Evolutionary conservation across 2,113 vertebrate genomes (phyloP).

Genomic region (Corythornis cristatus): DNA sequence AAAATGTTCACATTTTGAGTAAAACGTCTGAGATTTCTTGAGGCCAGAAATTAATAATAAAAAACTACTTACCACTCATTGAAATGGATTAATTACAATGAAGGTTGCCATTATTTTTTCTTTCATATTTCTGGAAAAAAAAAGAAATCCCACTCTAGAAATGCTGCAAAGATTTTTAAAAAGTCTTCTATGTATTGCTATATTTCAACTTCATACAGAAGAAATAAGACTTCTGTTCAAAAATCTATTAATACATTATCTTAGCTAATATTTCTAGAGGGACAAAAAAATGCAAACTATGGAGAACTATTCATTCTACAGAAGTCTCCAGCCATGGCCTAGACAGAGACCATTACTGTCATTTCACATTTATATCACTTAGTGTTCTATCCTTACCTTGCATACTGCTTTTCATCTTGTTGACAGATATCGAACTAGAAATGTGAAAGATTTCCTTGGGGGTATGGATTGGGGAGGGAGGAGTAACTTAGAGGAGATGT

Average conservation of each 20-base stretch:
- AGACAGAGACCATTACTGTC: constrained; percentile 10
- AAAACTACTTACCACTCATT: not conserved
- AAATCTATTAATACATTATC: constrained; percentile 6
- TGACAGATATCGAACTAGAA: constrained; percentile 21
- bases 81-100: not conserved
- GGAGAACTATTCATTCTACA: not conserved
- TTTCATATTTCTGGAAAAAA: not conserved
- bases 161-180: not conserved
- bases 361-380: constrained; percentile 17
- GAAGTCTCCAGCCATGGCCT: not conserved
- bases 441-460: constrained; percentile 1
- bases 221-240: not conserved
- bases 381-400: constrained; percentile 11
- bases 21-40: too few relatives aligned
- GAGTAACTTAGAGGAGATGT: not conserved
- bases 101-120: not conserved
- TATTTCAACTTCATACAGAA: not conserved
- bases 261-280: not conserved
- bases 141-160: not conserved
- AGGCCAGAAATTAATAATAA: too few relatives aligned
- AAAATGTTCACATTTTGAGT: too few relatives aligned
- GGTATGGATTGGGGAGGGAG: not conserved
- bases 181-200: not conserved
- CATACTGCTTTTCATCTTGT: not conserved
- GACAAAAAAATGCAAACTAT: not conserved